Evolutionary conservation across 2,797 vertebrate genomes (phyloP).

Genomic region (Mycteria americana): DNA sequence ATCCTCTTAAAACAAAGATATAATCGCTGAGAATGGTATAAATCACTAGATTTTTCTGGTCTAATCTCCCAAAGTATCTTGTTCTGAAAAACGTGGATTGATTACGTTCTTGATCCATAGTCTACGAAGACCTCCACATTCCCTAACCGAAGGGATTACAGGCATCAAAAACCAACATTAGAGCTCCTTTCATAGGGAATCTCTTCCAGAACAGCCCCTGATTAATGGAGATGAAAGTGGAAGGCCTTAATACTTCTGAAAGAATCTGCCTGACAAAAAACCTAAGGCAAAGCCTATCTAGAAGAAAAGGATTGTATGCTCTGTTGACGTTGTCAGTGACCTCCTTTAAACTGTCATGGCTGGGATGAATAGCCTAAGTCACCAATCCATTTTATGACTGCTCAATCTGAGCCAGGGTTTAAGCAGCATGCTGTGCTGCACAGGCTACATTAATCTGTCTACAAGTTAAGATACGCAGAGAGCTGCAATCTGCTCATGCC

Average conservation of each 20-base stretch:
- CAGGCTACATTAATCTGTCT: neutral
- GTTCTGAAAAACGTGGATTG: neutral
- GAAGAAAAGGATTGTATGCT: constrained; percentile 1
- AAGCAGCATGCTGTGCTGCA: neutral
- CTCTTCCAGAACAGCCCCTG: neutral
- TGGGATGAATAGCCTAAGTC: constrained; percentile 50
- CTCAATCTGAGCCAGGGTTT: constrained; percentile 59
- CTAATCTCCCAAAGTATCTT: neutral
- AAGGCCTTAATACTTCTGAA: neutral
- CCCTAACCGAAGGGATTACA: neutral
- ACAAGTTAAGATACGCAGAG: neutral
- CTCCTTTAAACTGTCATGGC: constrained; percentile 37
- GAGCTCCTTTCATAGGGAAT: neutral
- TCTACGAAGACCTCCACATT: neutral
- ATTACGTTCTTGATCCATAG: neutral
- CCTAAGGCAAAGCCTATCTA: neutral
- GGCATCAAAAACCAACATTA: neutral
- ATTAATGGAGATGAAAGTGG: neutral
- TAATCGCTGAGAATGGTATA: neutral
- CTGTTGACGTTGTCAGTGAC: constrained; percentile 13
- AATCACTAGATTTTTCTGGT: neutral
- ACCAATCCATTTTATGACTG: constrained; percentile 55
- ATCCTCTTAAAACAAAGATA: neutral
- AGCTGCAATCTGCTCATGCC: neutral
- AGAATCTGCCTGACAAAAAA: constrained; percentile 3